Conservation (phyloP, 2,113 vertebrate genomes). For the Verasper variegatus region DNA sequence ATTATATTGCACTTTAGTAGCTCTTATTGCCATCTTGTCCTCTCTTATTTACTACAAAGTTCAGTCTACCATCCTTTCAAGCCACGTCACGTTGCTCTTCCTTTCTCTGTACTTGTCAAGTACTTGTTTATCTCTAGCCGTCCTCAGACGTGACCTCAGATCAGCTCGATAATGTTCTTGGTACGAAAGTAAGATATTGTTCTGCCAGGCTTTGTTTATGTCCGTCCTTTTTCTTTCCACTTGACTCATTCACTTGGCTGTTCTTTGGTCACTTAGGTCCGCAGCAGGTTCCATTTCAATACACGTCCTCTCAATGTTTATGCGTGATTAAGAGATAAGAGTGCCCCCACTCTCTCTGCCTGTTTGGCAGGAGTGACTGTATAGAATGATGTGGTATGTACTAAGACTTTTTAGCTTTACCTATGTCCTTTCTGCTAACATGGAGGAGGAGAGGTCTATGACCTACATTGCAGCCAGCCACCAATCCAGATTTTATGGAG, state of each 20-base stretch:
- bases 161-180: neutral
- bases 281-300: neutral
- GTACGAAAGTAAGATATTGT: neutral
- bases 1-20: too few relatives aligned
- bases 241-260: neutral
- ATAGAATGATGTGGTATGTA: neutral
- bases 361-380: neutral
- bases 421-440: too few relatives aligned
- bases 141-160: neutral
- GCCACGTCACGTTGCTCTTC: too few relatives aligned
- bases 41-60: too few relatives aligned
- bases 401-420: too few relatives aligned
- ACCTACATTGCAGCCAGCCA: too few relatives aligned
- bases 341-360: neutral
- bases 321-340: neutral
- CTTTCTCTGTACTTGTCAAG: neutral
- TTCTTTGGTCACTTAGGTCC: neutral
- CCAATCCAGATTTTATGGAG: too few relatives aligned
- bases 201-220: neutral
- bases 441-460: too few relatives aligned
- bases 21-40: too few relatives aligned
- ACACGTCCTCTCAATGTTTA: neutral
- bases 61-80: too few relatives aligned
- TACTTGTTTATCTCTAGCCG: neutral
- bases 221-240: neutral